Evolutionary conservation across 2,113 vertebrate genomes (phyloP), one percentile per base, ranked within the genome.

Genomic region (Proteles cristata): DNA sequence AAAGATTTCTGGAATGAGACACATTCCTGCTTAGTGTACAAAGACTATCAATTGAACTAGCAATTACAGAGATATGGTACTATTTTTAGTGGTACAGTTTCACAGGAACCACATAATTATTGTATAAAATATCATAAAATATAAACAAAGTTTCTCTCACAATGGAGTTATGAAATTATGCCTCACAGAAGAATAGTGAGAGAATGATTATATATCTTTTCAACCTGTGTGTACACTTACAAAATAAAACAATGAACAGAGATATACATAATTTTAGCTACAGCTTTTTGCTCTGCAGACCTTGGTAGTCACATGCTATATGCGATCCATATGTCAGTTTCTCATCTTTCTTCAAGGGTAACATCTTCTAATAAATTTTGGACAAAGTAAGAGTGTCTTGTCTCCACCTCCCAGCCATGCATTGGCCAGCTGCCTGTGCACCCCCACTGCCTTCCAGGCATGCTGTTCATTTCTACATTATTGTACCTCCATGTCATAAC

Each of bases 1-100:
- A 98, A 98, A 97, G 88, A 98, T 98, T 98, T 96, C 97, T 98
- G 87, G 93, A 97, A 96, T 96, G 95, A 97, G 93, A 98, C 95
- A 97, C 81, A 68, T 94, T 91, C 77, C 68, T 97, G 96, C 93
- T 97, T 96, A 97, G 68, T 26, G 43, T 45, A 90, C 83, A 89
- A 94, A 97, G 80, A 92, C 97, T 79, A 96, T 97, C 96, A 91
- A 74, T 90, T 93, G n/a, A 95, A 55, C 73, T 93, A 63, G 26
- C n/a, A 92, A 93, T 84, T 97, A 98, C 26, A 98, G 21, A 88
- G 6, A 68, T 87, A 89, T 6, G 31, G 77, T 93, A n/a, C 48
- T 98, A 74, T 97, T 98, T 97, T 94, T 96, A 97, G 88, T 61
- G 31, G 50, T 95, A 95, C 45, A 35, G 48, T 97, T 96, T 89